These are phyloP conservation scores for Bombus turneri DNA, from an alignment of 1,140 invertebrate species.

Conservation along the genomic window DNA sequence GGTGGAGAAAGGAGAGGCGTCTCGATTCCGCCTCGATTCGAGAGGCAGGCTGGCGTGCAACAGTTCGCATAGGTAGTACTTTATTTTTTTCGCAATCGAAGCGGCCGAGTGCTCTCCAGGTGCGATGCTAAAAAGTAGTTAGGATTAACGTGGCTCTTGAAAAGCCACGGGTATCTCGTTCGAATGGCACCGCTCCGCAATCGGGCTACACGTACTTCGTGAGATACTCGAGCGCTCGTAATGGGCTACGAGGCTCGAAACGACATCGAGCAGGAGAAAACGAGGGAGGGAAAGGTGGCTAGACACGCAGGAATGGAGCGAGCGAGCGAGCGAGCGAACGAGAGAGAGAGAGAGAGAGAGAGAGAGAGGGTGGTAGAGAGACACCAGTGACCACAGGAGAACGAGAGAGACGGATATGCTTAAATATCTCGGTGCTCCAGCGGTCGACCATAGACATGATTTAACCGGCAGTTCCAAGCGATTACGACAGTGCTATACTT, in stretches of 20 bases:
- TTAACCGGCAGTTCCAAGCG: conserved; percentile 52
- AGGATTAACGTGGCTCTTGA: conserved; percentile 45
- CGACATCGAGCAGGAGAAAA: conserved; percentile 10
- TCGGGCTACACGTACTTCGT: conserved; percentile 50
- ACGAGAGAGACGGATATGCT: neutral
- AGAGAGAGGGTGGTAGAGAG: too few relatives aligned
- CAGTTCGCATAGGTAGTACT: neutral
- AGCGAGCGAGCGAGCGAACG: too few relatives aligned
- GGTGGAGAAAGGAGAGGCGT: too few relatives aligned
- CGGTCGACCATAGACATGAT: conserved; percentile 42
- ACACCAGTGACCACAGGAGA: neutral
- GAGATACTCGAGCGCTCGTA: conserved; percentile 53
- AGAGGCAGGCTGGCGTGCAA: too few relatives aligned
- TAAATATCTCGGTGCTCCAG: conserved; percentile 19
- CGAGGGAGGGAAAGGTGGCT: conserved; percentile 10
- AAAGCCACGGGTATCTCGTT: conserved; percentile 31
- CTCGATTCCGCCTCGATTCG: too few relatives aligned
- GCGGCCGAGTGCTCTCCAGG: neutral
- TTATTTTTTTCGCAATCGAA: neutral
- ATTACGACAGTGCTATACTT: conserved; percentile 57
- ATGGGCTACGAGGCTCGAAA: conserved; percentile 30
- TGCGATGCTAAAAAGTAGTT: conserved; percentile 1
- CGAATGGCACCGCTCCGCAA: conserved; percentile 41
- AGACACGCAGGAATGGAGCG: neutral
- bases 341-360: neutral